These are phyloP conservation scores for Mystacornis crossleyi DNA, from an alignment of 2,113 vertebrate genomes.

Conservation along the genomic window DNA sequence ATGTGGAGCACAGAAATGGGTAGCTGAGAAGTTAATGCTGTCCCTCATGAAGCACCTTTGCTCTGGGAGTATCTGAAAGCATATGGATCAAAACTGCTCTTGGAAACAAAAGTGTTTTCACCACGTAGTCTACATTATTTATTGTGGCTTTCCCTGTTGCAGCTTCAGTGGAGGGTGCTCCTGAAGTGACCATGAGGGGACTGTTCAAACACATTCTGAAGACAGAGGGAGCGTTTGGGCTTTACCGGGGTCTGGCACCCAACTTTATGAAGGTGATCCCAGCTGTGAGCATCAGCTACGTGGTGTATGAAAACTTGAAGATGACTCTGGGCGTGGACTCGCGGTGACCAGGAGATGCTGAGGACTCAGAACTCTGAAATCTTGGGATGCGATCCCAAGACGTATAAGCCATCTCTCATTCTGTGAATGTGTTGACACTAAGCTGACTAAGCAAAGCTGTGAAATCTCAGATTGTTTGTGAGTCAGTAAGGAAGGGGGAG, in stretches of 20 bases:
- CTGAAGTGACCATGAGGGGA: constrained; percentile 88
- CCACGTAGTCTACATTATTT: not conserved
- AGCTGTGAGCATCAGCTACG: constrained; percentile 97
- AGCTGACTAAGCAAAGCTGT: constrained; percentile 76
- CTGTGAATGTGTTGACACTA: constrained; percentile 92
- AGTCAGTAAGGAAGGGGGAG: not conserved
- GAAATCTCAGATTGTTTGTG: constrained; percentile 51
- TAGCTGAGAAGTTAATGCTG: not conserved
- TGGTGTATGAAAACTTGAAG: constrained; percentile 96
- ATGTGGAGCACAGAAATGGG: fast-evolving
- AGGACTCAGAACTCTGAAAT: constrained; percentile 39
- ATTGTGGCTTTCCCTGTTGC: not conserved
- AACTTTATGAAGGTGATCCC: constrained; percentile 99
- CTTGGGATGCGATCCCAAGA: constrained; percentile 64
- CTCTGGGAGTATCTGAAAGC: not conserved
- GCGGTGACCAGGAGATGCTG: constrained; percentile 74
- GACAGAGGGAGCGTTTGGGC: constrained; percentile 89
- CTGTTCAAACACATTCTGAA: constrained; percentile 91
- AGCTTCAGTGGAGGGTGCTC: constrained; percentile 86
- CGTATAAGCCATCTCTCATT: constrained; percentile 85
- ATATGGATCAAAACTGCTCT: not conserved
- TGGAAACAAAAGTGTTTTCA: not conserved
- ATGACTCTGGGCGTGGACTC: constrained; percentile 88
- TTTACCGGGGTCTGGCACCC: constrained; percentile 93
- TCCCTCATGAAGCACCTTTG: not conserved